Evolutionary conservation across 2,888 invertebrate species (phyloP).

Genomic region (Apamea sordens): DNA sequence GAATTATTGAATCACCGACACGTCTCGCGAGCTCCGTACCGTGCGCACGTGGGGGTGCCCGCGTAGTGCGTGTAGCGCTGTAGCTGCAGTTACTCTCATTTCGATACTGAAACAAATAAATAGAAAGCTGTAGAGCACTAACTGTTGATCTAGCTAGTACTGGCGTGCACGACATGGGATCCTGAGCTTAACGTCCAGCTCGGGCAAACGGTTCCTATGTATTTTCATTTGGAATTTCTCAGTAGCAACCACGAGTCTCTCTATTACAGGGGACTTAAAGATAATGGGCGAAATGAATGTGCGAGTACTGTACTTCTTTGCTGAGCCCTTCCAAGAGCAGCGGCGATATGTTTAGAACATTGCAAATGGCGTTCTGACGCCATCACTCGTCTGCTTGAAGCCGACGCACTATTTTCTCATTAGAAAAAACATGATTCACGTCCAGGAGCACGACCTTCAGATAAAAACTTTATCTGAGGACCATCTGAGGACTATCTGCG

Average conservation of each 20-base stretch:
- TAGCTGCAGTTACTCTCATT: background rate
- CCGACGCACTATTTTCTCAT: conserved; percentile 33
- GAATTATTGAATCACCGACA: conserved; percentile 64
- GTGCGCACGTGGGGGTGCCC: background rate
- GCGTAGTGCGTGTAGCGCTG: background rate
- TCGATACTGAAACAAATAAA: conserved; percentile 1
- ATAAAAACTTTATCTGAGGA: conserved; percentile 40
- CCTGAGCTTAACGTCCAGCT: background rate
- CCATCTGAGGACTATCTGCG: conserved; percentile 20
- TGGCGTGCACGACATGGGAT: background rate
- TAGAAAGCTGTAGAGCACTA: background rate
- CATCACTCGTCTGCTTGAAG: conserved; percentile 18
- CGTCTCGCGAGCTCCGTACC: conserved; percentile 16
- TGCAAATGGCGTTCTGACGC: conserved; percentile 9
- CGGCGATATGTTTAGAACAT: background rate
- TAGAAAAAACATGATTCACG: conserved; percentile 52
- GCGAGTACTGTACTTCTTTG: background rate
- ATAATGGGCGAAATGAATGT: background rate
- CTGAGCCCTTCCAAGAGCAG: background rate
- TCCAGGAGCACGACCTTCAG: conserved; percentile 21
- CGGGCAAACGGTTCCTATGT: background rate
- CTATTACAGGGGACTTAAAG: too few species aligned
- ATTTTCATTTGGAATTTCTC: background rate
- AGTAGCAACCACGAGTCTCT: background rate
- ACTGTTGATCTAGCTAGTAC: background rate